phyloP scores from a whole-genome alignment of 2,113 vertebrate genomes.

The Cryptotis parvus region DNA sequence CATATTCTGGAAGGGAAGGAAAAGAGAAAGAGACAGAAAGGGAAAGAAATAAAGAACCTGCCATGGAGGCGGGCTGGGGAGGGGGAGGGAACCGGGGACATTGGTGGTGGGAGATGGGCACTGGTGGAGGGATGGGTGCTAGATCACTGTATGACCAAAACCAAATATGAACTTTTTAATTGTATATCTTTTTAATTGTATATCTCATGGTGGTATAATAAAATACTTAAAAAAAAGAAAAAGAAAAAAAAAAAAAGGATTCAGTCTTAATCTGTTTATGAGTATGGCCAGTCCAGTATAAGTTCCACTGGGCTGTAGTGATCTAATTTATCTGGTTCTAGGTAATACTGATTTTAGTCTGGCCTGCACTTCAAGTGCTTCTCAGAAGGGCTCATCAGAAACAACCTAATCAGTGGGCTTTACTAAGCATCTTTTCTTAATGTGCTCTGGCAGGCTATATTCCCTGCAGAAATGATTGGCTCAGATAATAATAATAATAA shows the following conservation, averaged over 20 bases:
- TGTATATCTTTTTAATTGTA: too few relatives aligned
- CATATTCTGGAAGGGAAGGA: too few relatives aligned
- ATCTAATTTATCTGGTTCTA: background rate
- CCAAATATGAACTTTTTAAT: too few relatives aligned
- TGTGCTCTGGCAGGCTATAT: background rate
- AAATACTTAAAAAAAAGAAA: too few relatives aligned
- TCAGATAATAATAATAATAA: constrained; percentile 27
- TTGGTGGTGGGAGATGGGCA: too few relatives aligned
- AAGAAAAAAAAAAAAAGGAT: background rate
- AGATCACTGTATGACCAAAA: too few relatives aligned
- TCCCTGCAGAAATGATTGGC: constrained; percentile 44
- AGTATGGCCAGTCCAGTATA: background rate
- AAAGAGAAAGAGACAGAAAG: too few relatives aligned
- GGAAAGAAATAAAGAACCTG: too few relatives aligned
- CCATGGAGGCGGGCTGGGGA: too few relatives aligned
- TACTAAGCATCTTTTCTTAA: constrained; percentile 19
- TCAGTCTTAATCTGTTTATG: background rate
- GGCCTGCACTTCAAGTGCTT: background rate
- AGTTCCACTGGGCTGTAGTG: background rate
- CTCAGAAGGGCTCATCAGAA: constrained; percentile 34
- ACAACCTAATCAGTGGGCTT: background rate
- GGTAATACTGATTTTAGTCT: background rate
- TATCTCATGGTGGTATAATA: too few relatives aligned
- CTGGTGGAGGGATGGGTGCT: too few relatives aligned
- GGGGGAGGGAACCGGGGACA: too few relatives aligned